Percentiles rank a stretch among this genome's conserved stretches.
These are phyloP conservation scores for Platanista minor DNA, from an alignment of 2,113 vertebrate species.

Conservation along the genomic window DNA sequence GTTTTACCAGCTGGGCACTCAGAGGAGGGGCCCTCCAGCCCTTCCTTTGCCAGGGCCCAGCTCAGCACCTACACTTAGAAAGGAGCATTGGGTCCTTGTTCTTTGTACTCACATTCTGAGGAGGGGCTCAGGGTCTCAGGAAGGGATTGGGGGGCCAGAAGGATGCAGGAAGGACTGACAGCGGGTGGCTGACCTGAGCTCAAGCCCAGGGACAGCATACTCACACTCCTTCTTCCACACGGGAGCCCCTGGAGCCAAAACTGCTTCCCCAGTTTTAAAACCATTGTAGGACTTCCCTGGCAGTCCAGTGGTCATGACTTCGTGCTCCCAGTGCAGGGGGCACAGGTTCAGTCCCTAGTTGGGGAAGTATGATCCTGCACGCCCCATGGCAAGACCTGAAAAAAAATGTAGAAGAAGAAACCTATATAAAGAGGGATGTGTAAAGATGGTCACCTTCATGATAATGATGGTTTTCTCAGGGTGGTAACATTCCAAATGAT, in stretches of 20 bases:
- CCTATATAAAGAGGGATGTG: fast-evolving
- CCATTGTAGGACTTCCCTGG: no score
- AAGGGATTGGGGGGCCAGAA: fast-evolving
- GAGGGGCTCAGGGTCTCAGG: not conserved
- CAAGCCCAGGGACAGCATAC: not conserved
- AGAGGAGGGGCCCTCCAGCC: not conserved
- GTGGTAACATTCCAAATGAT: not conserved
- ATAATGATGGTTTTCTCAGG: fast-evolving
- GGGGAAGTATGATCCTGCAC: no score
- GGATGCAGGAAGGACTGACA: fast-evolving
- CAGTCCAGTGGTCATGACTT: no score
- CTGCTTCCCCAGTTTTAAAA: not conserved
- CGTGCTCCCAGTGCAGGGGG: fast-evolving
- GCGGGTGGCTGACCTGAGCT: not conserved
- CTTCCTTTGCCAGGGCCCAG: not conserved
- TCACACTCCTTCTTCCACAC: not conserved
- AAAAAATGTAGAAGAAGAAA: not conserved
- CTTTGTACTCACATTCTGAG: fast-evolving
- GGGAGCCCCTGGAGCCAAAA: not conserved
- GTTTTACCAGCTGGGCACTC: fast-evolving
- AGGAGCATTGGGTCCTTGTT: fast-evolving
- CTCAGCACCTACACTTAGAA: not conserved
- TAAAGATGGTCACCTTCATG: fast-evolving
- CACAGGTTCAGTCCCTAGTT: no score
- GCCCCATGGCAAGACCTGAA: no score